Base-by-base conservation (phyloP, 2,797 vertebrate genomes). In the Sebastes jordani region DNA sequence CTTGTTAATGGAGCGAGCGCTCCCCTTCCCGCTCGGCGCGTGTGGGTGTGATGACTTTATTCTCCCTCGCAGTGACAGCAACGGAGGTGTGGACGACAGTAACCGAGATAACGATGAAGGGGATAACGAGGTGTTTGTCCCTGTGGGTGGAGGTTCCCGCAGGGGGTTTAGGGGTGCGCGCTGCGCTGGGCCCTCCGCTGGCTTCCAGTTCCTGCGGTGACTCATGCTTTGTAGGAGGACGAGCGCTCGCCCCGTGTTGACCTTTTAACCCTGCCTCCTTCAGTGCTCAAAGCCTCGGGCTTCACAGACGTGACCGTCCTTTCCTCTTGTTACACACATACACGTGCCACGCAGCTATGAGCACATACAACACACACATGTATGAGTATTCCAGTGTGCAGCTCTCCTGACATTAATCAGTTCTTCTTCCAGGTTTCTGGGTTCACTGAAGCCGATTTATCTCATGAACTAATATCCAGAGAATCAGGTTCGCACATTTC, bases 1-100 rank as follows among this genome's bases (percentile, higher is more conserved):
- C 82, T 89, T 92, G 92, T 90, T 95, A 94, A 95, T 92, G 64
- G 85, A 83, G 80, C 55, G 22, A 67, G 23, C 27, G 74, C 86
- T 88, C 76, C 49, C 70, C 34, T 72, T 75, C 60, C 66, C 2
- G 18, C 59, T 1, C 72, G 1, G 36, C 8, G 64, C 20, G 68
- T 32, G 74, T 71, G 82, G 22, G 71, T 74, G 76, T 74, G 85
- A 93, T 87, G 85, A 83, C 86, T 94, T 90, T 67, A 91, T 89
- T 85, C 29, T 72, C 36, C 22, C 61, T 69, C 30, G 18, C 55
- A 55, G 75, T 61, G 69, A 84, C 71, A 67, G 79, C 36, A 56
- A 38, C 60, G 2, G 74, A 82, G 78, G 80, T 86, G 73, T 56
- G 68, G 79, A 60, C 65, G 80, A 56, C 85, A 81, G 85, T 56